Evolutionary conservation across 1,140 invertebrate species (phyloP).

Genomic region (Drosophila pectinifera): DNA sequence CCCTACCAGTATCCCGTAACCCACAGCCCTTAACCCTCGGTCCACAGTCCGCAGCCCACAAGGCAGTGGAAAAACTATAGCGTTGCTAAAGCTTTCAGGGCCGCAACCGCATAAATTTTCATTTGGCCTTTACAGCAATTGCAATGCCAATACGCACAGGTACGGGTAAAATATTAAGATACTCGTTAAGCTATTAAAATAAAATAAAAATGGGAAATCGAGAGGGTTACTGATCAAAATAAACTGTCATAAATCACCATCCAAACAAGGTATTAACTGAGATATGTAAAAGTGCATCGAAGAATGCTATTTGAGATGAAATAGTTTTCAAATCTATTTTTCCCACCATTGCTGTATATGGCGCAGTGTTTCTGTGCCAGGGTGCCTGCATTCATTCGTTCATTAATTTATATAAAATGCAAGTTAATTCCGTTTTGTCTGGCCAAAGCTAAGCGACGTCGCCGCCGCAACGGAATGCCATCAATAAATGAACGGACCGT

Average conservation of each 20-base stretch:
- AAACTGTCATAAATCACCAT: background rate
- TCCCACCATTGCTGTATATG: background rate
- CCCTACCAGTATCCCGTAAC: constrained; percentile 1
- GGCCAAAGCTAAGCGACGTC: constrained; percentile 68
- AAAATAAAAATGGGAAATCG: background rate
- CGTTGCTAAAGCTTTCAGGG: constrained; percentile 58
- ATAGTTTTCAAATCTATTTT: background rate
- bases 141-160: constrained; percentile 37
- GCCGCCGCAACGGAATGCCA: constrained; percentile 70
- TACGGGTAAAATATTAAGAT: background rate
- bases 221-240: background rate
- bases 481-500: constrained; percentile 78
- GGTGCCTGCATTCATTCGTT: constrained; percentile 67
- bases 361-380: constrained; percentile 18
- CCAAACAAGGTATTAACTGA: too few species aligned
- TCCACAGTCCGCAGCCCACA: constrained; percentile 21
- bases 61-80: constrained; percentile 37
- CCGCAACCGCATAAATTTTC: constrained; percentile 70
- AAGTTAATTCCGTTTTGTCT: constrained; percentile 84
- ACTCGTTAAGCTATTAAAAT: background rate
- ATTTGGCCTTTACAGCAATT: constrained; percentile 53
- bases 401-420: constrained; percentile 85
- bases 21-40: constrained; percentile 27
- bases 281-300: too few species aligned
- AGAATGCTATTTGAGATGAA: too few species aligned